Conservation (phyloP, 1,140 invertebrate species). For the Diorhabda sublineata region DNA sequence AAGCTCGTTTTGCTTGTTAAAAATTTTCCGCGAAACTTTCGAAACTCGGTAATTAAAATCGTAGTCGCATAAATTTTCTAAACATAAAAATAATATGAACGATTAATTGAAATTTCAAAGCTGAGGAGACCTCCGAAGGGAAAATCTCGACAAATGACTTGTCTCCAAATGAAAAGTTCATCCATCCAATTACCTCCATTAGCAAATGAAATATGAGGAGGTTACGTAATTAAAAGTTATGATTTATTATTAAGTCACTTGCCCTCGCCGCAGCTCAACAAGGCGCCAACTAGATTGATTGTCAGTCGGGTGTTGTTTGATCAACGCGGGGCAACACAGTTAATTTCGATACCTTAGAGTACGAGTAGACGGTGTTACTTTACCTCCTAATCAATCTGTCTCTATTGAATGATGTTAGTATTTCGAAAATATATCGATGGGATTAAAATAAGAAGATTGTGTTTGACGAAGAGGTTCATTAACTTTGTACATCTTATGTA, state of each 20-base stretch:
- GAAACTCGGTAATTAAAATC: too few species aligned
- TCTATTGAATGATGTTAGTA: too few species aligned
- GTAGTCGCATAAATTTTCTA: too few species aligned
- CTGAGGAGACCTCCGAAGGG: neutral
- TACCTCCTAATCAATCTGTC: too few species aligned
- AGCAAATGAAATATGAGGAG: slow-evolving; percentile 14
- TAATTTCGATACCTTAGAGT: neutral
- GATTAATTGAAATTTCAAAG: neutral
- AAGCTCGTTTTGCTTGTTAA: too few species aligned
- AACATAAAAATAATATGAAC: too few species aligned
- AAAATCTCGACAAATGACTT: neutral
- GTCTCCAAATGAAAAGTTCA: neutral
- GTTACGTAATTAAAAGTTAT: slow-evolving; percentile 14
- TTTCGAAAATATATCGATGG: too few species aligned
- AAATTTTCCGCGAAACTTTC: too few species aligned
- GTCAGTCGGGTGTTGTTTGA: slow-evolving; percentile 10
- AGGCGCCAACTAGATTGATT: slow-evolving; percentile 10
- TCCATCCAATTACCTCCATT: slow-evolving; percentile 8
- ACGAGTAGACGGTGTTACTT: too few species aligned
- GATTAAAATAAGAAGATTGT: too few species aligned
- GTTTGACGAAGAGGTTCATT: too few species aligned
- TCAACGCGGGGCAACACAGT: neutral
- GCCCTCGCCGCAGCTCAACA: slow-evolving; percentile 7
- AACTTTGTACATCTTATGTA: too few species aligned
- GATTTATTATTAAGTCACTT: slow-evolving; percentile 9